Evolutionary conservation across 2,113 vertebrate species (phyloP), one percentile per base, ranked within the genome.

Genomic region (Crocuta crocuta): DNA sequence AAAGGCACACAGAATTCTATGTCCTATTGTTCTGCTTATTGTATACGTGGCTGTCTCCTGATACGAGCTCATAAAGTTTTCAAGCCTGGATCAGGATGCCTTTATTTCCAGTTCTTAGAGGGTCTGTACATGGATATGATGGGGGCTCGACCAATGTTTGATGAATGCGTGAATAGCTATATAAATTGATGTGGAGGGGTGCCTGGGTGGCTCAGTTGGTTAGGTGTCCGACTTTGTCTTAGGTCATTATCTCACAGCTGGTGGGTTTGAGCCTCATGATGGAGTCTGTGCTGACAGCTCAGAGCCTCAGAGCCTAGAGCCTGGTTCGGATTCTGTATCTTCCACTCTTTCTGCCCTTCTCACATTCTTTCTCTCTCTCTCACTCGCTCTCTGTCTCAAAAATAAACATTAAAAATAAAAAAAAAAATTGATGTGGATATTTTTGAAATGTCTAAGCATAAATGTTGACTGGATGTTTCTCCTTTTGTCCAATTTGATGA

Each of bases 391-490:
- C 50, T 39, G 39, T 23, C 21, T 61, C 58, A 21, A 61, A 61
- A 61, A 8, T 61, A 61, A 61, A 61, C 21, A 23, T 61, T 61
- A 23, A 61, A 61, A 61, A 9, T 61, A 23, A 23, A 23, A 61
- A 61, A 61, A 2, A 50, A 71, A 79, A 82, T 68, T 11, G 45
- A 43, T 26, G 19, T 55, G 55, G 8, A 53, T 79, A 26, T 45
- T 35, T 86, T 78, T 76, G 89, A 90, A 89, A 84, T 90, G 13
- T 21, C 24, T 87, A 35, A 83, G 11, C n/a, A 80, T 74, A 50
- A 50, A 70, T 76, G 31, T 65, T 79, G 53, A n/a, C 48, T 81
- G 13, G 5, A 7, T 33, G 17, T 55, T 66, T 92, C 19, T 94
- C 48, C 11, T 87, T 74, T 48, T 35, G 43, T 45, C 11, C 70